A percentile compares a stretch with the other conserved stretches of the same genome.
Evolutionary conservation across 2,797 vertebrate genomes (phyloP).

Genomic region (Halcyon smyrnensis): DNA sequence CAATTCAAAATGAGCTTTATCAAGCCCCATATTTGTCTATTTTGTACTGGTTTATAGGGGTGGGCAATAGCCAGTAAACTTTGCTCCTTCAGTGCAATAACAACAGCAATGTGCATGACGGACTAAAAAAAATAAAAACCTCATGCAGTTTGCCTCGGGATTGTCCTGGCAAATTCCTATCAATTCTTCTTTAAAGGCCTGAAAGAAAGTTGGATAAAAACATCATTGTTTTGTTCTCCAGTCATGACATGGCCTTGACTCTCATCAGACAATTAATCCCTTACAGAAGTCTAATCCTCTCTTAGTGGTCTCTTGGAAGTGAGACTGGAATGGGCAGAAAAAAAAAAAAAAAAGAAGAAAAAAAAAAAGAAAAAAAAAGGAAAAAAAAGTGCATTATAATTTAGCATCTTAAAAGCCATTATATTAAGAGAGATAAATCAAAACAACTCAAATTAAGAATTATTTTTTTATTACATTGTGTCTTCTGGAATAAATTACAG

Average conservation of each 20-base stretch:
- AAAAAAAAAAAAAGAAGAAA: not conserved
- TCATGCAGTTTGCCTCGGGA: not conserved
- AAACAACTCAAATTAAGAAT: not conserved
- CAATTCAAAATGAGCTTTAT: not conserved
- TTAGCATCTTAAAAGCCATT: not conserved
- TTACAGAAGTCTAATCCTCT: not conserved
- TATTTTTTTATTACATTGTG: not conserved
- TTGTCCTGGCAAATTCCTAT: not conserved
- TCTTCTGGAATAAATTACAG: not conserved
- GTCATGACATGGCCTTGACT: not conserved
- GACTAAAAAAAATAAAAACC: not conserved
- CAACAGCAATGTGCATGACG: not conserved
- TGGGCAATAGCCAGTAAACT: not conserved
- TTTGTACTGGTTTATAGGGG: not conserved
- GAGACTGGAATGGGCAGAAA: not conserved
- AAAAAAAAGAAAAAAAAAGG: not conserved
- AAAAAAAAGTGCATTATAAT: not conserved
- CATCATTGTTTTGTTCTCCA: not conserved
- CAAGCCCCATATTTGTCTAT: not conserved
- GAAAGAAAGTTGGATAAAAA: not conserved
- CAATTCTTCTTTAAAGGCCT: slow-evolving; percentile 3
- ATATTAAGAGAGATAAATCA: not conserved
- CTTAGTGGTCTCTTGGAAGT: not conserved
- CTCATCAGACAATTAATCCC: not conserved
- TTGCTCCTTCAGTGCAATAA: not conserved